Evolutionary conservation across 2,113 vertebrate species (phyloP).

Genomic region (Apaloderma vittatum): DNA sequence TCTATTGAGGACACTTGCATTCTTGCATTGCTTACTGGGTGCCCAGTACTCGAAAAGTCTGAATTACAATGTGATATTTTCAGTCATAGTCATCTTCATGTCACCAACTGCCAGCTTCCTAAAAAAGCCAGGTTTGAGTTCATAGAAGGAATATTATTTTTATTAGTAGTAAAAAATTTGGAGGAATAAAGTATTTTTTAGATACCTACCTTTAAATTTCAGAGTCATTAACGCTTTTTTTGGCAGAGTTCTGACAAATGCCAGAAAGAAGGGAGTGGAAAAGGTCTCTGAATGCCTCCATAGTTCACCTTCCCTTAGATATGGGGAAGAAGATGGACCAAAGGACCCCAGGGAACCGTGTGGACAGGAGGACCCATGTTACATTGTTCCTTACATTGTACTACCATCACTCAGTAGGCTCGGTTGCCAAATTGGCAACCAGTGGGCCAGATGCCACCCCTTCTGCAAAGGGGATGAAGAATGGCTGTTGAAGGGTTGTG

Average conservation of each 20-base stretch:
- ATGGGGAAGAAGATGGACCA: neutral
- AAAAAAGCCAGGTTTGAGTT: neutral
- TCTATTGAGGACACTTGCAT: neutral
- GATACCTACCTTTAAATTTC: neutral
- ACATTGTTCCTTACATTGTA: neutral
- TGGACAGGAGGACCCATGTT: neutral
- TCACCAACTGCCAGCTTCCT: neutral
- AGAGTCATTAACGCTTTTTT: neutral
- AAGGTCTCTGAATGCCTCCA: neutral
- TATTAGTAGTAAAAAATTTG: neutral
- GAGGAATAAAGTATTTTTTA: neutral
- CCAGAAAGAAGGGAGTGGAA: neutral
- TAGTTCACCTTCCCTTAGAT: neutral
- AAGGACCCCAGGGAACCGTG: fast-evolving
- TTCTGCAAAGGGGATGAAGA: neutral
- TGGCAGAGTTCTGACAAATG: neutral
- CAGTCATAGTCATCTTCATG: neutral
- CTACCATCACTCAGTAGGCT: neutral
- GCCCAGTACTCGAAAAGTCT: neutral
- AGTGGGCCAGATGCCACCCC: neutral
- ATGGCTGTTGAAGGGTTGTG: neutral
- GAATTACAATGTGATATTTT: neutral
- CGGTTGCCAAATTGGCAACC: neutral
- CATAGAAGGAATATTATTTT: neutral
- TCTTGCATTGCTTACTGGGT: neutral